These are phyloP conservation scores for Cyaniris semiargus DNA, from an alignment of 2,888 invertebrate species.

Conservation along the genomic window DNA sequence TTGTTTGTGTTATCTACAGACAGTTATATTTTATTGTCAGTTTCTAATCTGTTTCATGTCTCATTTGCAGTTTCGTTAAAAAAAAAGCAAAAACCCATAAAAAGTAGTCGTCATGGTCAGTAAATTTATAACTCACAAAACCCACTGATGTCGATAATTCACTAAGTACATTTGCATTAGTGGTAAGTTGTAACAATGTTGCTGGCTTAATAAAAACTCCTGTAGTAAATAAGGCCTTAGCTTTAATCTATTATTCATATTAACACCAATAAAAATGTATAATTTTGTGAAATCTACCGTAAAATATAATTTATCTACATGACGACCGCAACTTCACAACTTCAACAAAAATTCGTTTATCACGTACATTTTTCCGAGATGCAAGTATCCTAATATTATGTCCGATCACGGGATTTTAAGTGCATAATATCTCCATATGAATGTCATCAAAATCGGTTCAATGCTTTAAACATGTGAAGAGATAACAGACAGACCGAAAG, in stretches of 20 bases:
- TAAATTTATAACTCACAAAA: conserved; percentile 4
- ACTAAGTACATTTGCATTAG: neutral
- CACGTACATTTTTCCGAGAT: too few species aligned
- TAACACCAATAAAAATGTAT: neutral
- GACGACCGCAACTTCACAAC: too few species aligned
- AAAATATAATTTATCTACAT: neutral
- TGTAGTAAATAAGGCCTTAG: neutral
- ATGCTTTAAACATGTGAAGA: too few species aligned
- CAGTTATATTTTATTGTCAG: conserved; percentile 2
- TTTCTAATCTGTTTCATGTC: conserved; percentile 12
- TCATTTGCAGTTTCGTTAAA: neutral
- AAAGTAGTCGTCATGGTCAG: neutral
- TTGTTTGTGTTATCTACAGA: conserved; percentile 1
- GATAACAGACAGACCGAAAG: too few species aligned
- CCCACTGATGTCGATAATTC: neutral
- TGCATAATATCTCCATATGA: too few species aligned
- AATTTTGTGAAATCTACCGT: neutral
- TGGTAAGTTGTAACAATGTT: neutral
- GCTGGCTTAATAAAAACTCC: neutral
- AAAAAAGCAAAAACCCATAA: conserved; percentile 7
- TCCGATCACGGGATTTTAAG: too few species aligned
- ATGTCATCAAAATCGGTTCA: too few species aligned
- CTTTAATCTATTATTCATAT: neutral
- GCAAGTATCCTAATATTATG: too few species aligned
- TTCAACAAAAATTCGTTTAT: too few species aligned